Evolutionary conservation across 2,113 vertebrate genomes (phyloP).

Genomic region (Anhinga rufa): DNA sequence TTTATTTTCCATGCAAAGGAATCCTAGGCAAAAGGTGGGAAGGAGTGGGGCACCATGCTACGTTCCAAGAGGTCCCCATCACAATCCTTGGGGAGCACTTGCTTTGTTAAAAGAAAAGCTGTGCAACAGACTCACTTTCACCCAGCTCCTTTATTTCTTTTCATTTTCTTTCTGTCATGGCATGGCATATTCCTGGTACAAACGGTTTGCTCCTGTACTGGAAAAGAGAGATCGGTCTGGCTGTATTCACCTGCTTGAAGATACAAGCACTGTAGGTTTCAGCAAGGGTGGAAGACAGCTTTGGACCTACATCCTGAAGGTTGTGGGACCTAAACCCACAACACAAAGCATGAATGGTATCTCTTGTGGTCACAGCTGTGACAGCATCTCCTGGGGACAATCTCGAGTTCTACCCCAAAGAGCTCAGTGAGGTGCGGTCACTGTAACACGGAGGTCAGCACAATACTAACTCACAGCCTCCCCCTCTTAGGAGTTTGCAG

Average conservation of each 20-base stretch:
- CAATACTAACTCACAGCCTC: neutral
- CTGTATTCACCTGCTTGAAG: neutral
- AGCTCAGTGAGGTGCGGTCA: neutral
- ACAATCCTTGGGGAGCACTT: neutral
- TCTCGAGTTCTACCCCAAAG: neutral
- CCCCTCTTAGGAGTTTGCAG: neutral
- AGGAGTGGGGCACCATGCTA: neutral
- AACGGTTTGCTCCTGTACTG: neutral
- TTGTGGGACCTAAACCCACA: neutral
- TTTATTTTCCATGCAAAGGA: neutral
- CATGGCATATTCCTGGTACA: neutral
- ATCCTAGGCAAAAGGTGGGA: neutral
- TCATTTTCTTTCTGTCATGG: neutral
- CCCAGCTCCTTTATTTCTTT: neutral
- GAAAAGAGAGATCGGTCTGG: neutral
- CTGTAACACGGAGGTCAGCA: neutral
- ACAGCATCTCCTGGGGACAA: neutral
- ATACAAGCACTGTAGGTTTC: neutral
- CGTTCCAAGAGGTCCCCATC: neutral
- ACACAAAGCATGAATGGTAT: neutral
- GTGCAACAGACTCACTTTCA: neutral
- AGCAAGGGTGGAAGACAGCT: neutral
- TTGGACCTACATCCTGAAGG: neutral
- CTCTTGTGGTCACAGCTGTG: fast-evolving
- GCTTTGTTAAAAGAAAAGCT: neutral